phyloP scores from a whole-genome alignment of 2,797 vertebrate genomes.

The Crocodylus rhombifer region DNA sequence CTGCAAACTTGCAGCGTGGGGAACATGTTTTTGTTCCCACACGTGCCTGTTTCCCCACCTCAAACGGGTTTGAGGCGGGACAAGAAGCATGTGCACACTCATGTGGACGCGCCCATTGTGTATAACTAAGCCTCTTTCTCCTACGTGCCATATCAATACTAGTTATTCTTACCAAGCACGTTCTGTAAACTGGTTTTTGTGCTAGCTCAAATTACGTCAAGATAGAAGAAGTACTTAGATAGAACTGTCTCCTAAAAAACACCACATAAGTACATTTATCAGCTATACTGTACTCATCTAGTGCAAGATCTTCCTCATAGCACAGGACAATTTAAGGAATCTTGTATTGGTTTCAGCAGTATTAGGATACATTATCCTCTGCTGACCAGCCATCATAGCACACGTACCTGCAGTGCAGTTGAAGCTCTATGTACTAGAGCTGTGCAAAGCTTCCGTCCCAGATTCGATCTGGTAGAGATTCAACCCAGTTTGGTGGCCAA shows the following conservation, averaged over 20 bases:
- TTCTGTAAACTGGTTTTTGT: neutral
- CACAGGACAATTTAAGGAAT: neutral
- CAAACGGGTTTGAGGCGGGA: no score
- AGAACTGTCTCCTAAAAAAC: neutral
- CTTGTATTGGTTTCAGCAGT: neutral
- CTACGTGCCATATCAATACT: no score
- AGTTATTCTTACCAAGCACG: neutral
- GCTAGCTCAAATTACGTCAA: neutral
- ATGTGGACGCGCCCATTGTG: no score
- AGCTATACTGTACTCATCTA: neutral
- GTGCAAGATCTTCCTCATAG: neutral
- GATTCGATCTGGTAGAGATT: no score
- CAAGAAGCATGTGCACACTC: no score
- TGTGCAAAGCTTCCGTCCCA: no score
- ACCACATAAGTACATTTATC: neutral
- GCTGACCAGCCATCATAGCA: neutral
- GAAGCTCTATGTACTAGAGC: no score
- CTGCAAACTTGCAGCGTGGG: no score
- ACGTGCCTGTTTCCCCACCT: no score
- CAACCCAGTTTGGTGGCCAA: no score
- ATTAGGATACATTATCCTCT: neutral
- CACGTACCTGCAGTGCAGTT: neutral
- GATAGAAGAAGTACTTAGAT: neutral
- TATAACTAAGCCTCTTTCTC: no score
- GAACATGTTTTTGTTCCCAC: no score